These are phyloP conservation scores for Corydoras maculifer DNA, from an alignment of 2,113 vertebrate genomes.

Conservation along the genomic window DNA sequence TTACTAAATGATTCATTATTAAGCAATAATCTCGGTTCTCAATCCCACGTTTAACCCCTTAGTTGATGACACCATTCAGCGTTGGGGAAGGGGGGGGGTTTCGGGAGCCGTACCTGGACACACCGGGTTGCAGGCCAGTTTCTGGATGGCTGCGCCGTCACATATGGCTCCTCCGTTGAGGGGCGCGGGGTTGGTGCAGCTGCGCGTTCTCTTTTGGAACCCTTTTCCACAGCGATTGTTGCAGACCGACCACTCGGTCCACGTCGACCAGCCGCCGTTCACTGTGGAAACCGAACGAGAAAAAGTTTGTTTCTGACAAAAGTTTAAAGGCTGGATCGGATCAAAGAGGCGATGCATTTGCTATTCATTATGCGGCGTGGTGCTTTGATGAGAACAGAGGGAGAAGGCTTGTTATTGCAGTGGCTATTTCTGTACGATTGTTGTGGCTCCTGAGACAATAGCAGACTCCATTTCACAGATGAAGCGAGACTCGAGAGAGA, in stretches of 20 bases:
- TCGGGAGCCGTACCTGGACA: conserved; percentile 71
- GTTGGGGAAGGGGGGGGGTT: conserved; percentile 27
- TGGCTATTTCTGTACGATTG: conserved; percentile 27
- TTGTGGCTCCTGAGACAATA: conserved; percentile 17
- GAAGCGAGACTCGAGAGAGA: conserved; percentile 49
- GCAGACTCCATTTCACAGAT: conserved; percentile 21
- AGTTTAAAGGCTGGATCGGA: conserved; percentile 3
- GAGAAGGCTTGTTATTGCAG: conserved; percentile 9
- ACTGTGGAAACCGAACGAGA: conserved; percentile 54
- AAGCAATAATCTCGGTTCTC: too few relatives aligned
- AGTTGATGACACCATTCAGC: background rate
- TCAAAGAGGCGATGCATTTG: conserved; percentile 4
- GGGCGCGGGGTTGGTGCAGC: conserved; percentile 82
- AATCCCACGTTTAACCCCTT: too few relatives aligned
- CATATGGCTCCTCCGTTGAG: conserved; percentile 83
- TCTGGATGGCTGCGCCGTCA: conserved; percentile 81
- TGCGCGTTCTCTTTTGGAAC: conserved; percentile 78
- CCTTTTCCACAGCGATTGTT: conserved; percentile 80
- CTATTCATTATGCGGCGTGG: conserved; percentile 22
- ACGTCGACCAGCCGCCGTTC: conserved; percentile 83
- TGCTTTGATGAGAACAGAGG: conserved; percentile 9
- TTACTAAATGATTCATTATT: too few relatives aligned
- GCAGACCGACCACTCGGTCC: conserved; percentile 84
- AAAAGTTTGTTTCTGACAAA: conserved; percentile 5
- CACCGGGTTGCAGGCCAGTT: conserved; percentile 77